Evolutionary conservation across 2,797 vertebrate species (phyloP).

Genomic region (Phaenicophaeus curvirostris): DNA sequence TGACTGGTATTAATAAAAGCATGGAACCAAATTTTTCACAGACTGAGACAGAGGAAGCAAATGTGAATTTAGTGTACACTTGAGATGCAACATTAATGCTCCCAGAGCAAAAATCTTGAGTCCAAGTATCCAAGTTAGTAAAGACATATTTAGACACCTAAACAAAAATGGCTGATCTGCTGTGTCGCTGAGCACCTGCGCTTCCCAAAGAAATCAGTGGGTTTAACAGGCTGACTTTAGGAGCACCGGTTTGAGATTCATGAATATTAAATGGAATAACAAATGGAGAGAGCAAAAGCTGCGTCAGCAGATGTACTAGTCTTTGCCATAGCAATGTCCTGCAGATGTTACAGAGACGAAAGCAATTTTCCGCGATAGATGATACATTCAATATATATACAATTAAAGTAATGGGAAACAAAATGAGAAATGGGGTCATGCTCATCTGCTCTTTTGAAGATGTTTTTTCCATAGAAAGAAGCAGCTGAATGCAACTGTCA

Average conservation of each 20-base stretch:
- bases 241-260: background rate
- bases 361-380: conserved; percentile 58
- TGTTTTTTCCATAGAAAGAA: conserved; percentile 60
- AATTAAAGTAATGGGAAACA: conserved; percentile 67
- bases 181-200: background rate
- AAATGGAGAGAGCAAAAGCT: background rate
- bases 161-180: background rate
- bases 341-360: conserved; percentile 65
- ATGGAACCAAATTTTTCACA: conserved; percentile 49
- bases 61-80: conserved; percentile 50
- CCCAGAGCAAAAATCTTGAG: conserved; percentile 19
- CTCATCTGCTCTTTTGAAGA: conserved; percentile 67
- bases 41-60: conserved; percentile 41
- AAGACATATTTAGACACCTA: conserved; percentile 27
- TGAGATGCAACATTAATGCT: conserved; percentile 57
- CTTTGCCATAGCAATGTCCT: conserved; percentile 31
- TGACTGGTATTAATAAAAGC: conserved; percentile 53
- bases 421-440: conserved; percentile 44
- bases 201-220: background rate
- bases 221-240: background rate
- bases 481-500: conserved; percentile 61
- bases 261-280: background rate
- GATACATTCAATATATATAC: conserved; percentile 42
- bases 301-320: background rate
- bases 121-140: conserved; percentile 39